Conservation (phyloP, 64 coral and sea anemone species). For the Montipora sp. region DNA sequence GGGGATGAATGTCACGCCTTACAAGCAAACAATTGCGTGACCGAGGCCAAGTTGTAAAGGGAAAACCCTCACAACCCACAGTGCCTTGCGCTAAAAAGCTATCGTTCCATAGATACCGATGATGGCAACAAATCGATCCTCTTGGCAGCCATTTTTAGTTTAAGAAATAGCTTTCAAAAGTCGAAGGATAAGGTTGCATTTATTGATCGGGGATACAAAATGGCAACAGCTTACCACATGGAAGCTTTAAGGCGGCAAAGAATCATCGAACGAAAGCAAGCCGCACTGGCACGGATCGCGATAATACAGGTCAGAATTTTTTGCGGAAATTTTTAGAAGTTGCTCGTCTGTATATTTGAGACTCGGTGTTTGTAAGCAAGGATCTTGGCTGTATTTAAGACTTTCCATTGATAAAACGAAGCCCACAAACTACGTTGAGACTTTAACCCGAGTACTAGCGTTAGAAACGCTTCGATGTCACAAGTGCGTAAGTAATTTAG, state of each 20-base stretch:
- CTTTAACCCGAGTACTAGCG: not conserved
- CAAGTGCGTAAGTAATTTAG: not conserved
- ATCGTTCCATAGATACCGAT: slow-evolving; percentile 31
- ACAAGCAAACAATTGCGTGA: not conserved
- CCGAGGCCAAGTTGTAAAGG: not conserved
- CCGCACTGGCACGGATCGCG: slow-evolving; percentile 60
- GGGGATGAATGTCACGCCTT: no score
- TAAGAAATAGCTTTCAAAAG: not conserved
- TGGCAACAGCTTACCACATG: slow-evolving; percentile 84
- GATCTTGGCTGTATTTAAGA: not conserved
- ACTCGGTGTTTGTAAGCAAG: not conserved
- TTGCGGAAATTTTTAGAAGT: no score
- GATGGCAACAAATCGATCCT: slow-evolving; percentile 21
- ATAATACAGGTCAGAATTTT: slow-evolving; percentile 59
- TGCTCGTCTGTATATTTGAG: not conserved
- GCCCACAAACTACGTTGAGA: not conserved
- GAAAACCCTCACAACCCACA: slow-evolving; percentile 36
- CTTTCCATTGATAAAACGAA: not conserved
- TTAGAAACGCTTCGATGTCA: not conserved
- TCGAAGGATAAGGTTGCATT: not conserved
- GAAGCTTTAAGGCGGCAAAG: slow-evolving; percentile 83
- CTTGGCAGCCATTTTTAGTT: not conserved
- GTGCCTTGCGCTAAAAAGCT: not conserved
- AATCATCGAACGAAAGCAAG: slow-evolving; percentile 74
- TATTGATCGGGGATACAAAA: not conserved